Percentiles rank a stretch among this genome's conserved stretches.
These are phyloP conservation scores for Gopherus flavomarginatus DNA, from an alignment of 2,113 vertebrate genomes.

Conservation along the genomic window DNA sequence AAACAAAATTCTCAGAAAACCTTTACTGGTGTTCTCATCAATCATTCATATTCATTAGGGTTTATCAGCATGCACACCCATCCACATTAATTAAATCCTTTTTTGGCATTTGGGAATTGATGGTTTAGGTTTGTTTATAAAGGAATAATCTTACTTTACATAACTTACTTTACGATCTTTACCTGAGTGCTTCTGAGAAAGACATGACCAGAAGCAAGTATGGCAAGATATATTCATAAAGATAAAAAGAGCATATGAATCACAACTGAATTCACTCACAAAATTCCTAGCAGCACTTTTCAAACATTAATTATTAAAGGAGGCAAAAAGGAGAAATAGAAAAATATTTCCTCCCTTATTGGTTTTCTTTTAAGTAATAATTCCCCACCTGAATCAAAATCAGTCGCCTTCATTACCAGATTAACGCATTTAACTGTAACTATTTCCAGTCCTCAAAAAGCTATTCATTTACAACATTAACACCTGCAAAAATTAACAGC, in stretches of 20 bases:
- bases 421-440: not conserved
- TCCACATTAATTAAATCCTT: constrained; percentile 61
- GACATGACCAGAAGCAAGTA: not conserved
- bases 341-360: not conserved
- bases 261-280: not conserved
- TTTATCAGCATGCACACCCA: constrained; percentile 67
- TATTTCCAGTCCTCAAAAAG: not conserved
- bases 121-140: constrained; percentile 35
- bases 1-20: constrained; percentile 64
- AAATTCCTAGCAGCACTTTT: not conserved
- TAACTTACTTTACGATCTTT: constrained; percentile 20
- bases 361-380: not conserved
- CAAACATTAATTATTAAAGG: constrained; percentile 13
- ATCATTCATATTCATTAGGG: constrained; percentile 67
- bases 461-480: not conserved
- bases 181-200: not conserved
- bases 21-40: constrained; percentile 48
- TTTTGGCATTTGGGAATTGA: constrained; percentile 55
- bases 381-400: not conserved
- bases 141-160: constrained; percentile 41
- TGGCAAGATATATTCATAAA: not conserved
- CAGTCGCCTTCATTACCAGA: fast-evolving
- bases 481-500: not conserved
- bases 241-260: not conserved
- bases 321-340: not conserved